These are phyloP conservation scores for Neoitamus cyanurus DNA, from an alignment of 2,888 invertebrate species.

Conservation along the genomic window DNA sequence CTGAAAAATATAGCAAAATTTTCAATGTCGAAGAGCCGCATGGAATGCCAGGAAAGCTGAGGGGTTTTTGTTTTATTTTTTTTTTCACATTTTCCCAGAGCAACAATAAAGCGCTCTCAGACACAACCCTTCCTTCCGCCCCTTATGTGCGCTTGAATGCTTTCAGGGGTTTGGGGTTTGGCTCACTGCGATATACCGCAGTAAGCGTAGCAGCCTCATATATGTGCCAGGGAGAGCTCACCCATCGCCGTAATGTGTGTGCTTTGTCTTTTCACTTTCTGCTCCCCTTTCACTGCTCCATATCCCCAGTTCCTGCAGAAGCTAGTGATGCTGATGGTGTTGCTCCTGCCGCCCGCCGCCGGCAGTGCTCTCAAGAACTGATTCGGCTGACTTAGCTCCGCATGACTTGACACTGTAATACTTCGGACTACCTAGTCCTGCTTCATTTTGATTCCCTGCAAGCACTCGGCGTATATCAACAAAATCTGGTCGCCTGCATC, in stretches of 20 bases:
- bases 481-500: background rate
- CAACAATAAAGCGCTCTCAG: background rate
- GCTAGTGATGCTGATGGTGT: background rate
- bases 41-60: background rate
- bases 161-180: background rate
- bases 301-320: background rate
- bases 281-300: constrained; percentile 28
- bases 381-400: constrained; percentile 7
- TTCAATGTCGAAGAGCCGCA: background rate
- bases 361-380: background rate
- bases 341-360: background rate
- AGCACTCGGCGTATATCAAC: background rate
- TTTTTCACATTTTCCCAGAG: background rate
- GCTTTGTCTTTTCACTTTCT: constrained; percentile 33
- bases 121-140: background rate
- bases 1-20: background rate
- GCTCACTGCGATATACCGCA: background rate
- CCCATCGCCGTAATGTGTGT: background rate
- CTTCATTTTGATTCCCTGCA: constrained; percentile 19
- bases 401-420: constrained; percentile 4
- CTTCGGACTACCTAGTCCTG: background rate
- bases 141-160: background rate
- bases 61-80: background rate
- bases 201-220: background rate
- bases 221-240: background rate